Base-by-base conservation (phyloP, 2,797 vertebrate genomes). In the Setipinna tenuifilis region DNA sequence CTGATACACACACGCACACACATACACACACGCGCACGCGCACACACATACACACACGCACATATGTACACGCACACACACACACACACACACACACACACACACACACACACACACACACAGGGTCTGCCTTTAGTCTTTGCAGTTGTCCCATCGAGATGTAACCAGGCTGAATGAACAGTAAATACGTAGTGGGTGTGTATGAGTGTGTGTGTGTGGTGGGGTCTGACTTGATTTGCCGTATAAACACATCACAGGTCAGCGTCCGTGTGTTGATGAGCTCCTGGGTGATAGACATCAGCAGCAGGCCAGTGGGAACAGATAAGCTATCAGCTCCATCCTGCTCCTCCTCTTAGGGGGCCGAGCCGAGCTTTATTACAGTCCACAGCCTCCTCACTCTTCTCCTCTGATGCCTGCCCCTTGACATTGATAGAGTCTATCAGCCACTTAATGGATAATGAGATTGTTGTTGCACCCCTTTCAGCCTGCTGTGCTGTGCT, bases 371-470 rank as follows among this genome's bases (percentile, higher is more conserved):
- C 90, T 78, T 87, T 87, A 87, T 87, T 85, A 86, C 83, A 75
- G 87, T 84, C 88, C 86, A 71, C 84, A 68, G 58, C 87, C 86
- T 80, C 87, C 86, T 85, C 87, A 87, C 89, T 88, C 86, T 81
- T 90, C 89, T 92, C 87, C 87, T 89, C 90, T 89, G 85, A 90
- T 83, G 81, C 58, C 86, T 88, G 85, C 84, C 84, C 84, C 82
- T 78, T 88, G 89, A 88, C 92, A 90, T 83, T 89, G 90, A 92
- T 88, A 88, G 89, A 91, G 87, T 90, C 87, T 85, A 89, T 92
- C 88, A 87, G 85, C 83, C 88, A 89, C 89, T 91, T 90, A 87
- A 80, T 86, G 88, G 88, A 88, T 90, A 90, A 91, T 90, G 89
- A 92, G 87, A 86, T 84, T 88, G 78, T 83, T 82, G 82, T 83